Evolutionary conservation across 2,797 vertebrate species (phyloP).

Genomic region (Acipenser transmontanus): DNA sequence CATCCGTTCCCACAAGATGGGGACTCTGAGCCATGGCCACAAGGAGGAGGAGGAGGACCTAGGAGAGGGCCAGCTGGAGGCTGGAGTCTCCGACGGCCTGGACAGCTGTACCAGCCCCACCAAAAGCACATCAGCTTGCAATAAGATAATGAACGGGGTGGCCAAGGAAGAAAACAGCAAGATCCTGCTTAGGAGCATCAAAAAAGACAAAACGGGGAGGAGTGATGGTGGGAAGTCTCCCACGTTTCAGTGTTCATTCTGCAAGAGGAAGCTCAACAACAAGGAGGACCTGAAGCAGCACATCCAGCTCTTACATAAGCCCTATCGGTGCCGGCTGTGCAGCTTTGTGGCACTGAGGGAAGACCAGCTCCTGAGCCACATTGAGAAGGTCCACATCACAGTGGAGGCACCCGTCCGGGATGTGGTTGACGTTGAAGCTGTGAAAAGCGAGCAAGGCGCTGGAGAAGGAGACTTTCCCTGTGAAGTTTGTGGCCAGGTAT

Average conservation of each 20-base stretch:
- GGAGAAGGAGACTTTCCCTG: slow-evolving; percentile 80
- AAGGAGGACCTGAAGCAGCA: slow-evolving; percentile 64
- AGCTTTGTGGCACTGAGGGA: slow-evolving; percentile 73
- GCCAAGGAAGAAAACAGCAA: slow-evolving; percentile 61
- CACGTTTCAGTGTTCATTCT: slow-evolving; percentile 56
- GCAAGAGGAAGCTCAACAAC: slow-evolving; percentile 62
- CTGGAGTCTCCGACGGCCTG: slow-evolving; percentile 74
- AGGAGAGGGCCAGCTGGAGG: slow-evolving; percentile 56
- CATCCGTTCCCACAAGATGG: slow-evolving; percentile 86
- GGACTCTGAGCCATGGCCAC: slow-evolving; percentile 71
- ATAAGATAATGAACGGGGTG: slow-evolving; percentile 68
- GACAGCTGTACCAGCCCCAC: slow-evolving; percentile 84
- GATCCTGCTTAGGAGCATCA: slow-evolving; percentile 70
- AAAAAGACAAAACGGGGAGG: slow-evolving; percentile 52
- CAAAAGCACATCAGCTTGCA: slow-evolving; percentile 84
- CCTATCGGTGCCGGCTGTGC: slow-evolving; percentile 79
- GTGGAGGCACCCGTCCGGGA: slow-evolving; percentile 60
- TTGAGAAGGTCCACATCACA: slow-evolving; percentile 86
- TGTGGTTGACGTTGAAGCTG: slow-evolving; percentile 41
- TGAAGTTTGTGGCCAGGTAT: slow-evolving; percentile 84
- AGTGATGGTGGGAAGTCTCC: slow-evolving; percentile 27
- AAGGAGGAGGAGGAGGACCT: slow-evolving; percentile 60
- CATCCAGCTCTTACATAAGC: slow-evolving; percentile 65
- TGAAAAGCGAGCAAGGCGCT: slow-evolving; percentile 40
- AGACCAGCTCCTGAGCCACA: slow-evolving; percentile 81